Evolutionary conservation across 2,113 vertebrate species (phyloP).

Genomic region (Fregetta grallaria): DNA sequence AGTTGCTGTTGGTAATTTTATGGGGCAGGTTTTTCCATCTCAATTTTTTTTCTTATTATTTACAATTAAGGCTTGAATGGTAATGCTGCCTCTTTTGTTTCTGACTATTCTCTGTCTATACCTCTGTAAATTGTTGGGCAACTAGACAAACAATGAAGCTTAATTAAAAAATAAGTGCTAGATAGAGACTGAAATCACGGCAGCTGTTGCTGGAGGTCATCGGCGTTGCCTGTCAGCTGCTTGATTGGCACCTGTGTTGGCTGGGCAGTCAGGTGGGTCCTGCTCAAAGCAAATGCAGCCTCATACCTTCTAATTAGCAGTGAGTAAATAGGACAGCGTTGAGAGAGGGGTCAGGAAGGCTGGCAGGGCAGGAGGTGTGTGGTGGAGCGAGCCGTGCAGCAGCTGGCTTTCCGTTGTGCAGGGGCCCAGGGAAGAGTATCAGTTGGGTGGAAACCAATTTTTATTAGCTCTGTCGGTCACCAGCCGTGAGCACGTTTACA

Average conservation of each 20-base stretch:
- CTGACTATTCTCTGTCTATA: neutral
- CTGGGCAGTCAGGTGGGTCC: neutral
- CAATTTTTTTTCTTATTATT: fast-evolving
- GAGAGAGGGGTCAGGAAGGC: neutral
- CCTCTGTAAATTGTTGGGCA: neutral
- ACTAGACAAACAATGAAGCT: neutral
- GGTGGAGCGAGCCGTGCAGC: fast-evolving
- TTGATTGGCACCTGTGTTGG: fast-evolving
- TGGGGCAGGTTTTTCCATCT: neutral
- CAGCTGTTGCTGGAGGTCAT: neutral
- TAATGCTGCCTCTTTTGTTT: neutral
- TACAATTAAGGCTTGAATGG: neutral
- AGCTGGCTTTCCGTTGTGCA: neutral
- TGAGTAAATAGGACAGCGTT: neutral
- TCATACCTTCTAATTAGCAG: neutral
- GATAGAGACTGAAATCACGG: neutral
- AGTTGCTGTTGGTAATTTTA: neutral
- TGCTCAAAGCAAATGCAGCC: neutral
- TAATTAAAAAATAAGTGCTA: neutral
- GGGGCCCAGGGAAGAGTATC: neutral
- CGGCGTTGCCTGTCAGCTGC: neutral
- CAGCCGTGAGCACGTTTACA: fast-evolving
- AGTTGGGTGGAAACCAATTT: neutral
- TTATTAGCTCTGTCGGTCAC: neutral
- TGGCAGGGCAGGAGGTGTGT: neutral